phyloP scores from a whole-genome alignment of 92 coral and sea anemone genomes.

The Heliopora coerulea region DNA sequence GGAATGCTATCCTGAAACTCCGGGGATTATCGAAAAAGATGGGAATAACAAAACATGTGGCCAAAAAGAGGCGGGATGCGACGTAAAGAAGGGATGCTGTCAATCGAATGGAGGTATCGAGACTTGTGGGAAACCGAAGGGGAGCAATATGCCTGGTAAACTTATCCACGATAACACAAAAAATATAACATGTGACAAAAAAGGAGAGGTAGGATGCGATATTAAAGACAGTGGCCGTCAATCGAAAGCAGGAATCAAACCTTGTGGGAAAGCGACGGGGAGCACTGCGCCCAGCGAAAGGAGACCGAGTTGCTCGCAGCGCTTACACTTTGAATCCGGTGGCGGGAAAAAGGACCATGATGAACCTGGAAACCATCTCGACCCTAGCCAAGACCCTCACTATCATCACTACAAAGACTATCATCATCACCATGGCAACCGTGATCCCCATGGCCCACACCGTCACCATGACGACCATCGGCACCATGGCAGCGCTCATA shows the following conservation, averaged over 20 bases:
- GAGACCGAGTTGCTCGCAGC: conserved; percentile 10
- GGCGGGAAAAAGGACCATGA: neutral
- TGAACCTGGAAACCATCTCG: too few species aligned
- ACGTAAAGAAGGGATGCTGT: neutral
- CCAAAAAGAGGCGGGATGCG: neutral
- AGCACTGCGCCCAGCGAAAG: too few species aligned
- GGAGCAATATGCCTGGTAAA: too few species aligned
- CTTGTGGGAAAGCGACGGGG: too few species aligned
- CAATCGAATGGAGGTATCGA: neutral
- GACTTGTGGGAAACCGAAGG: neutral
- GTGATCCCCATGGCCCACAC: neutral
- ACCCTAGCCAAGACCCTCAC: too few species aligned
- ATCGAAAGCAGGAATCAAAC: too few species aligned
- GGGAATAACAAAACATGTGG: neutral
- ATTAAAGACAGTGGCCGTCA: too few species aligned
- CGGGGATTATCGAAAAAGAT: too few species aligned
- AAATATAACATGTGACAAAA: too few species aligned
- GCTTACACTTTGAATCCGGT: neutral
- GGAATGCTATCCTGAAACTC: too few species aligned
- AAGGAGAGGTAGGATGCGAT: too few species aligned
- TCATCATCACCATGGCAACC: neutral
- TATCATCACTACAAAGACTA: neutral
- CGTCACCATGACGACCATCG: conserved; percentile 5
- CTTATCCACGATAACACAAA: too few species aligned
- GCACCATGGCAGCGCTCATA: neutral